Percentiles rank a stretch among this genome's conserved stretches.
Evolutionary conservation across 2,797 vertebrate species (phyloP).

Genomic region (Pipistrellus pygmaeus): DNA sequence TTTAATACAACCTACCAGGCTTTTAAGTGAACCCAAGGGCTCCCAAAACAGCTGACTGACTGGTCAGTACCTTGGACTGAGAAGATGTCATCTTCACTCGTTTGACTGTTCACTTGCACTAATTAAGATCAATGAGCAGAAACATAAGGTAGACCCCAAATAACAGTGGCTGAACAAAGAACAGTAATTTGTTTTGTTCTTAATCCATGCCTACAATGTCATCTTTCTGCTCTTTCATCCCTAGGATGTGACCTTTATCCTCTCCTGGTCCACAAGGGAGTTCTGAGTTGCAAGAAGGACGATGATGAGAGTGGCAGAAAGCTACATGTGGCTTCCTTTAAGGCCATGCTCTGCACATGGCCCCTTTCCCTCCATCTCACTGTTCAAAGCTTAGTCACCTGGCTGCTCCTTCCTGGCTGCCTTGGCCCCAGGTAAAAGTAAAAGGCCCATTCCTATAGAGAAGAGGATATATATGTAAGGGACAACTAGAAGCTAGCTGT

Average conservation of each 20-base stretch:
- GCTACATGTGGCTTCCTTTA: neutral
- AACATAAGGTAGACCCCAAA: neutral
- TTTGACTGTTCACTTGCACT: neutral
- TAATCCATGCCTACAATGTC: neutral
- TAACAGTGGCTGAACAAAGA: neutral
- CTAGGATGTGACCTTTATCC: neutral
- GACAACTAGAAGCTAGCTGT: neutral
- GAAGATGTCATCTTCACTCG: neutral
- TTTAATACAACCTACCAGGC: neutral
- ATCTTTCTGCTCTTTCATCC: neutral
- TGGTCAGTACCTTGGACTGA: neutral
- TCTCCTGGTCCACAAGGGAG: fast-evolving
- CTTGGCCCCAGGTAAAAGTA: neutral
- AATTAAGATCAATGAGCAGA: neutral
- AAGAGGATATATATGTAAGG: neutral
- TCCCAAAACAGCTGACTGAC: neutral
- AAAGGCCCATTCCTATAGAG: neutral
- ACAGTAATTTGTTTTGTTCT: neutral
- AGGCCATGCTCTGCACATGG: neutral
- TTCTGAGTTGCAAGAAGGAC: neutral
- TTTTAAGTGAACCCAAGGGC: neutral
- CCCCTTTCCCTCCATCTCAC: neutral
- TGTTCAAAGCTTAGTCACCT: neutral
- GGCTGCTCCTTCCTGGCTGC: neutral
- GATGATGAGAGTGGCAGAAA: neutral